Percentiles rank a stretch among this genome's conserved stretches.
Evolutionary conservation across 2,113 vertebrate species (phyloP).

Genomic region (Phaetusa simplex): DNA sequence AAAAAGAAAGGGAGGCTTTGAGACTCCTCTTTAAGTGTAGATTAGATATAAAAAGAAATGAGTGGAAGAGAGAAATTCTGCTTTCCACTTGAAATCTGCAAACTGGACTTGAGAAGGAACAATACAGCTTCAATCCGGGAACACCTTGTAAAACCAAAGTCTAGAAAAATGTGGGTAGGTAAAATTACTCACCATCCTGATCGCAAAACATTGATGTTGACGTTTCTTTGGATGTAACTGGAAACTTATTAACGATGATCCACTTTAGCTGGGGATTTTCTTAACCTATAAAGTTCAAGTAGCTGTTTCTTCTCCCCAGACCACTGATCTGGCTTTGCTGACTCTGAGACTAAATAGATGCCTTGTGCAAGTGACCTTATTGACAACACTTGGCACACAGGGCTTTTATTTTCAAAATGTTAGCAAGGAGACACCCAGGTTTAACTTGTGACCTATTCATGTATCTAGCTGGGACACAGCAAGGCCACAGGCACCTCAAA

Average conservation of each 20-base stretch:
- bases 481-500: constrained; percentile 49
- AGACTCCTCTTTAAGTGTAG: not conserved
- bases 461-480: not conserved
- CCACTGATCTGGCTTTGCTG: constrained; percentile 20
- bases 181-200: constrained; percentile 1
- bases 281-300: constrained; percentile 68
- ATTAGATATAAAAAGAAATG: constrained; percentile 25
- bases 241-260: constrained; percentile 34
- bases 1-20: not conserved
- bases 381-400: not conserved
- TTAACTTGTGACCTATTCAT: constrained; percentile 58
- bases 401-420: constrained; percentile 29
- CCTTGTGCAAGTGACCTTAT: constrained; percentile 26
- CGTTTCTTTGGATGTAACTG: constrained; percentile 55
- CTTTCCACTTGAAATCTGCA: not conserved
- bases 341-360: constrained; percentile 14
- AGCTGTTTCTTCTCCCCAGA: constrained; percentile 56
- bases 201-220: constrained; percentile 15
- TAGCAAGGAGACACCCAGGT: constrained; percentile 12
- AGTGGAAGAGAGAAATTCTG: not conserved
- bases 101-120: not conserved
- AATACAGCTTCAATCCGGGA: not conserved
- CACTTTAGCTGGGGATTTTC: constrained; percentile 57
- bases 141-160: constrained; percentile 33
- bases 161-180: not conserved